A percentile compares a stretch with the other conserved stretches of the same genome.
These are phyloP conservation scores for Silurus meridionalis DNA, from an alignment of 2,113 vertebrate genomes.

Conservation along the genomic window DNA sequence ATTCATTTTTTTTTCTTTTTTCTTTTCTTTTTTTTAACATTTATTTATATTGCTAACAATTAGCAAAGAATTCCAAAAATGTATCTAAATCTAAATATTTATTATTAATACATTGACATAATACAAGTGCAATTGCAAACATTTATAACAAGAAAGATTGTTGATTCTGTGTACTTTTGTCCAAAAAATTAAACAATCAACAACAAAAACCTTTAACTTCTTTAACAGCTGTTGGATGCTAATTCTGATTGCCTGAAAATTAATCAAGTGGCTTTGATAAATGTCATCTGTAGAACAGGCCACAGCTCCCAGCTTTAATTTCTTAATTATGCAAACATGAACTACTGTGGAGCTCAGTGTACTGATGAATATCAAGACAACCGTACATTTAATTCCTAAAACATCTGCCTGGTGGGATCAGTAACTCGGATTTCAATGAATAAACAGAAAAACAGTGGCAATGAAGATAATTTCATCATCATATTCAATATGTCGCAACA, in stretches of 20 bases:
- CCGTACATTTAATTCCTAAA: conserved; percentile 61
- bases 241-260: conserved; percentile 39
- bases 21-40: not conserved
- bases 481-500: conserved; percentile 70
- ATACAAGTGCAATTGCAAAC: not conserved
- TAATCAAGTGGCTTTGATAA: conserved; percentile 48
- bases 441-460: conserved; percentile 62
- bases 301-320: conserved; percentile 50
- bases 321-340: conserved; percentile 66
- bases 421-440: conserved; percentile 60
- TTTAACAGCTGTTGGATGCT: conserved; percentile 8
- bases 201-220: not conserved
- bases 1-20: not conserved
- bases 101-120: not conserved
- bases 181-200: not conserved
- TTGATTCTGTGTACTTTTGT: not conserved
- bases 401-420: conserved; percentile 71
- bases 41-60: not conserved
- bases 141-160: not conserved
- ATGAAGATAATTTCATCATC: conserved; percentile 78
- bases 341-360: conserved; percentile 54
- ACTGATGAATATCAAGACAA: conserved; percentile 69
- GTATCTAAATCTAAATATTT: not conserved
- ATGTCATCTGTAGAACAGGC: conserved; percentile 54
- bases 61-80: not conserved